Evolutionary conservation across 2,888 invertebrate species (phyloP).

Genomic region (Schrankia costaestrigalis): DNA sequence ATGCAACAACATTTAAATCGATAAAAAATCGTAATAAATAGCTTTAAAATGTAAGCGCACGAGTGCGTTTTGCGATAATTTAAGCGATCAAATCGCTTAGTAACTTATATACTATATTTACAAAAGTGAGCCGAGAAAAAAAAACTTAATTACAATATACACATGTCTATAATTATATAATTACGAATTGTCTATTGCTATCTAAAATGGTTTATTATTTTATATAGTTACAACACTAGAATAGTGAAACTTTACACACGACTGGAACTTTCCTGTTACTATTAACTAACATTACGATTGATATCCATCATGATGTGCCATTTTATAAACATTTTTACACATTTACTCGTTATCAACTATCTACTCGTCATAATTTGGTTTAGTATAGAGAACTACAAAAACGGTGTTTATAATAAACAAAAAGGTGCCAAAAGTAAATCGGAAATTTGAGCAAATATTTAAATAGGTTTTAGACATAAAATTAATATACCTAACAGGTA

Average conservation of each 20-base stretch:
- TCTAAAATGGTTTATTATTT: conserved; percentile 32
- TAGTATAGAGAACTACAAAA: too few species aligned
- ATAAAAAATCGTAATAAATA: conserved; percentile 51
- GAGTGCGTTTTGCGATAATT: conserved; percentile 35
- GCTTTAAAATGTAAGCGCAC: conserved; percentile 50
- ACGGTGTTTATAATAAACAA: too few species aligned
- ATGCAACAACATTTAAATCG: conserved; percentile 54
- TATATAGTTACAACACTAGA: conserved; percentile 43
- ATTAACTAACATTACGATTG: conserved; percentile 2
- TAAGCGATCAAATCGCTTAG: conserved; percentile 54
- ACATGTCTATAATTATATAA: conserved; percentile 50
- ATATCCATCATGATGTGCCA: not conserved
- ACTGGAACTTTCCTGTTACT: conserved; percentile 41
- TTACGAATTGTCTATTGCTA: conserved; percentile 48
- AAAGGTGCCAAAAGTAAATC: too few species aligned
- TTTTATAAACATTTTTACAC: too few species aligned
- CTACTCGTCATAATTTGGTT: too few species aligned
- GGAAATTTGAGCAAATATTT: too few species aligned
- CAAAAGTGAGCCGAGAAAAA: conserved; percentile 57
- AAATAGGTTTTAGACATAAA: too few species aligned
- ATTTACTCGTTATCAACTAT: too few species aligned
- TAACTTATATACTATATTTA: conserved; percentile 62
- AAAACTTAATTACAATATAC: conserved; percentile 49
- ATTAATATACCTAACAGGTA: too few species aligned
- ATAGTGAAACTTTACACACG: conserved; percentile 35